Conservation (phyloP, 2,113 vertebrate species). For the Anguilla japonica region DNA sequence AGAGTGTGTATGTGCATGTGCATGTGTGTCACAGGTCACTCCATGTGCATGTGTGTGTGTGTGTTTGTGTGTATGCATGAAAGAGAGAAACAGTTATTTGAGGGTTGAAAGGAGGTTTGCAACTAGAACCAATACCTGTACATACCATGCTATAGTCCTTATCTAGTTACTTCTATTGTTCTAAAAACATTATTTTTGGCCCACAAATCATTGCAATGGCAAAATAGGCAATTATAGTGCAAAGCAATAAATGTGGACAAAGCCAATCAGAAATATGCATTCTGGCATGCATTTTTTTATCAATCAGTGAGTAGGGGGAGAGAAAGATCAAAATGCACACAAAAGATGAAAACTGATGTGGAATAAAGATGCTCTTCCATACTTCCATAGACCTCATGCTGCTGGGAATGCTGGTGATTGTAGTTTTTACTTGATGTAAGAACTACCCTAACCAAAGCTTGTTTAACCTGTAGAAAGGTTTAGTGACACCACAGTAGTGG, state of each 20-base stretch:
- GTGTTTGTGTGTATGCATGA: slow-evolving; percentile 14
- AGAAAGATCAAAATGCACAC: neutral
- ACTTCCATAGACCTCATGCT: too few species aligned
- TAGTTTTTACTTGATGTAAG: too few species aligned
- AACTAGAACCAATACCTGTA: neutral
- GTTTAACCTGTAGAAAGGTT: too few species aligned
- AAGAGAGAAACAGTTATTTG: too few species aligned
- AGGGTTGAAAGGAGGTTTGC: neutral
- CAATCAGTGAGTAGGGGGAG: neutral
- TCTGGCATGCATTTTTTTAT: neutral
- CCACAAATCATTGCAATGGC: neutral
- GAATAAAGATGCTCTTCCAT: too few species aligned
- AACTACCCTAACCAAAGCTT: too few species aligned
- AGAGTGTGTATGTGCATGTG: neutral
- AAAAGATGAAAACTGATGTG: neutral
- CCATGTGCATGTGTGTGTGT: neutral
- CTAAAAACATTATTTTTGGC: neutral
- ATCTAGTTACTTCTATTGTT: too few species aligned
- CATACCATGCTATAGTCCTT: neutral
- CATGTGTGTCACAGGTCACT: neutral
- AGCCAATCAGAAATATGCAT: too few species aligned
- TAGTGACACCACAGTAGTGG: too few species aligned
- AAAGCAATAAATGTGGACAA: too few species aligned
- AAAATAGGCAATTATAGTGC: neutral
- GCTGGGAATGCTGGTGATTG: too few species aligned